These are phyloP conservation scores for Noctua fimbriata DNA, from an alignment of 2,888 invertebrate genomes.

Conservation along the genomic window DNA sequence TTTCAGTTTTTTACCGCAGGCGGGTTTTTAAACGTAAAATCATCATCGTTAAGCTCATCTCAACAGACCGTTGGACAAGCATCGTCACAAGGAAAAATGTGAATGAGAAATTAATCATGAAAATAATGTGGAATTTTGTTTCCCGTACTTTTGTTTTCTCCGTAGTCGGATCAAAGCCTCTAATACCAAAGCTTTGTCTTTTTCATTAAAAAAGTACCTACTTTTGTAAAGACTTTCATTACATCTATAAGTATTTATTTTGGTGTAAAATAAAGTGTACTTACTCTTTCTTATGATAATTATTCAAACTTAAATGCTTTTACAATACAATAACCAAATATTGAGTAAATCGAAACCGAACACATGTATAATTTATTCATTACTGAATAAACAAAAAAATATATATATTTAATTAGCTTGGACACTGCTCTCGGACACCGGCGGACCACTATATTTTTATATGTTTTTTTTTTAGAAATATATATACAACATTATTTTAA, in stretches of 20 bases:
- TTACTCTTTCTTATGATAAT: too few species aligned
- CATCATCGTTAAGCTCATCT: too few species aligned
- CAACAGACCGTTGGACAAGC: background rate
- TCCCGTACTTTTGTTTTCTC: background rate
- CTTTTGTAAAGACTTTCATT: background rate
- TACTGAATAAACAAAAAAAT: background rate
- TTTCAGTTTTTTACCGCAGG: too few species aligned
- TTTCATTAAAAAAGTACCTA: background rate
- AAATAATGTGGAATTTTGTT: background rate
- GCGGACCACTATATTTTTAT: too few species aligned
- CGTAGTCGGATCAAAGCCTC: background rate
- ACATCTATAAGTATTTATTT: background rate
- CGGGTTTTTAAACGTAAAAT: background rate
- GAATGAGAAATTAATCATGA: background rate
- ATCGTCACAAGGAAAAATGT: background rate
- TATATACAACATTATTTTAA: too few species aligned
- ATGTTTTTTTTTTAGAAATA: too few species aligned
- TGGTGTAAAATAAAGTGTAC: too few species aligned
- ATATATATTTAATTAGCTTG: too few species aligned
- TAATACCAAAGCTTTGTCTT: background rate
- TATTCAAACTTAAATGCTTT: background rate
- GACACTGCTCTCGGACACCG: too few species aligned
- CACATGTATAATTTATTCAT: background rate
- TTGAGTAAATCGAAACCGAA: background rate
- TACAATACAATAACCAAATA: background rate